Percentiles rank a stretch among this genome's conserved stretches.
Evolutionary conservation across 2,888 invertebrate species (phyloP).

Genomic region (Melanchra persicariae): DNA sequence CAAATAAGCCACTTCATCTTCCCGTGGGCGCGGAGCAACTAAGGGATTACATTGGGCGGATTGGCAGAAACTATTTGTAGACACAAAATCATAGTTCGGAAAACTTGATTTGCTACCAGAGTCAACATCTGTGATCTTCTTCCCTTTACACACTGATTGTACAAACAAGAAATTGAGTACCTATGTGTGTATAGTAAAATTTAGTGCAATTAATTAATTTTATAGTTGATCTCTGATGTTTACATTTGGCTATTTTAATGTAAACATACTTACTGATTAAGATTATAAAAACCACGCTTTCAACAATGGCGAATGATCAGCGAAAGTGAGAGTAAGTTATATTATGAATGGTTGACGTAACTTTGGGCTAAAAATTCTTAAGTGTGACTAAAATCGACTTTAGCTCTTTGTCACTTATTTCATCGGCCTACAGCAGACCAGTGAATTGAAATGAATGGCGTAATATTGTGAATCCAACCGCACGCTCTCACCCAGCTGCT

Average conservation of each 20-base stretch:
- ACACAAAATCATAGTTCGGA: constrained; percentile 29
- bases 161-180: background rate
- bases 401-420: background rate
- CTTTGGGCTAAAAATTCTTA: background rate
- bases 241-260: too few species aligned
- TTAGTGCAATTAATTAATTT: background rate
- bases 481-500: background rate
- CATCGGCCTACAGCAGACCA: background rate
- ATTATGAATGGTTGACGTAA: background rate
- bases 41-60: constrained; percentile 50
- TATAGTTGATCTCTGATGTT: background rate
- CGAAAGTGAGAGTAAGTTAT: background rate
- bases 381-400: background rate
- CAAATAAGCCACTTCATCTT: constrained; percentile 34
- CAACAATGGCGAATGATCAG: background rate
- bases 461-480: background rate
- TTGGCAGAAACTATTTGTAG: constrained; percentile 46
- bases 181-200: background rate
- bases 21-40: constrained; percentile 28
- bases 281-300: background rate
- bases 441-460: too few species aligned
- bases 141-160: background rate
- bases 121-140: constrained; percentile 26
- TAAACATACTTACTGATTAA: background rate
- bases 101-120: constrained; percentile 44